These are phyloP conservation scores for Neostethus bicornis DNA, from an alignment of 2,797 vertebrate species.

Conservation along the genomic window DNA sequence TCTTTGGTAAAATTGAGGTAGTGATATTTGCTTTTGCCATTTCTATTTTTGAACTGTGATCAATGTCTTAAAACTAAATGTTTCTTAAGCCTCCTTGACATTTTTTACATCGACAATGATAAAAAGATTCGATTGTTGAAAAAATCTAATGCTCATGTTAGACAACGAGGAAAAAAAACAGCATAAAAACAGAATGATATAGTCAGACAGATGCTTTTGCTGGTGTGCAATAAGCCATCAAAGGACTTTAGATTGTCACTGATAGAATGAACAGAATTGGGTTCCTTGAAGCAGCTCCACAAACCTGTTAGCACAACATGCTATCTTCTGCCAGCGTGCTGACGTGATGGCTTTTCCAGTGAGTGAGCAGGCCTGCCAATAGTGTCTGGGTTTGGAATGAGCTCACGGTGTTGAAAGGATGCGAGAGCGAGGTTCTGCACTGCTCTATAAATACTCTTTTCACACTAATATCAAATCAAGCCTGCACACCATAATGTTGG, in stretches of 20 bases:
- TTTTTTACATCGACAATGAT: slow-evolving; percentile 52
- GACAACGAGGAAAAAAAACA: slow-evolving; percentile 36
- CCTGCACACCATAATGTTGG: slow-evolving; percentile 68
- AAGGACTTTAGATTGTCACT: slow-evolving; percentile 66
- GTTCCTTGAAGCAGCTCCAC: slow-evolving; percentile 56
- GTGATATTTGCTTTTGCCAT: too few relatives aligned
- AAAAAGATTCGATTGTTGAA: slow-evolving; percentile 50
- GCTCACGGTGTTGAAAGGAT: slow-evolving; percentile 59
- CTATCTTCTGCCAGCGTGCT: slow-evolving; percentile 77
- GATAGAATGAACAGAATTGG: slow-evolving; percentile 64
- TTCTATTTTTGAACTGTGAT: not conserved
- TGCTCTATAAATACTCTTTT: slow-evolving; percentile 81
- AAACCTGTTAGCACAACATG: slow-evolving; percentile 80
- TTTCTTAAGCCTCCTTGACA: slow-evolving; percentile 68
- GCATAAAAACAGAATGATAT: slow-evolving; percentile 44
- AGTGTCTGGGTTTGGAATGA: slow-evolving; percentile 75
- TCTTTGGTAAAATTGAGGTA: too few relatives aligned
- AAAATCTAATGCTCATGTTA: slow-evolving; percentile 52
- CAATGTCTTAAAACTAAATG: slow-evolving; percentile 14
- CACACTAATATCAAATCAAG: slow-evolving; percentile 78
- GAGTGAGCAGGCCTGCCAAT: slow-evolving; percentile 78
- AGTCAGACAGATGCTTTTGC: slow-evolving; percentile 60
- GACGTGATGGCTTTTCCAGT: slow-evolving; percentile 82
- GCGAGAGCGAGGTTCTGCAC: slow-evolving; percentile 57
- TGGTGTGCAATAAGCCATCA: slow-evolving; percentile 63